Conservation (phyloP, 2,888 invertebrate species). For the Zonitis immaculata region DNA sequence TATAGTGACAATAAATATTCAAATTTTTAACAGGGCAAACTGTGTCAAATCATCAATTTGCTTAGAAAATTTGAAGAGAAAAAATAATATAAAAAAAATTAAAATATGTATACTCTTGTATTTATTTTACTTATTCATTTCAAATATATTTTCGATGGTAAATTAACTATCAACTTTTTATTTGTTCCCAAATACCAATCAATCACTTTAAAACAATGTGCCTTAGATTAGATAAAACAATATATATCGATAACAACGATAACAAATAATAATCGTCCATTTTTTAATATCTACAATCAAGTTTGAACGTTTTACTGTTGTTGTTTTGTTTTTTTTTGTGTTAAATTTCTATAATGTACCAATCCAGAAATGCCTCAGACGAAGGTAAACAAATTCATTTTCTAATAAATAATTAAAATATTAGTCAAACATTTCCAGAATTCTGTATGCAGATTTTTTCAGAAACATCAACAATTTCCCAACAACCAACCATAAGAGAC, state of each 20-base stretch:
- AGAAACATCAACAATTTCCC: constrained; percentile 18
- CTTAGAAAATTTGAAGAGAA: not conserved
- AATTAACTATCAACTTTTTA: not conserved
- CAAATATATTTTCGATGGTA: constrained; percentile 1
- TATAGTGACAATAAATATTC: not conserved
- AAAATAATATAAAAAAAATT: not conserved
- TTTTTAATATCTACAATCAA: not conserved
- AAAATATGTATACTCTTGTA: not conserved
- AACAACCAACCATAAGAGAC: constrained; percentile 10
- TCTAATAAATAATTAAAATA: not conserved
- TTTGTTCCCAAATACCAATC: not conserved
- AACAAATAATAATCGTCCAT: not conserved
- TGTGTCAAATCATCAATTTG: not conserved
- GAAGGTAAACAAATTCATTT: not conserved
- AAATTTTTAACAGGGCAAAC: not conserved
- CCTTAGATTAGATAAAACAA: constrained; percentile 11
- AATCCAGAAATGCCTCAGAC: not conserved
- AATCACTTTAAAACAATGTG: constrained; percentile 1
- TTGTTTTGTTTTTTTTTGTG: not conserved
- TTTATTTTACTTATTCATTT: not conserved
- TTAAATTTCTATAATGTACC: too few species aligned
- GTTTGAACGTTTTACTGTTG: not conserved
- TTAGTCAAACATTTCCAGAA: constrained; percentile 16
- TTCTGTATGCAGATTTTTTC: constrained; percentile 23
- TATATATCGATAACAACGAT: not conserved